Conservation (phyloP, 1,140 invertebrate genomes). For the Globodera rostochiensis region DNA sequence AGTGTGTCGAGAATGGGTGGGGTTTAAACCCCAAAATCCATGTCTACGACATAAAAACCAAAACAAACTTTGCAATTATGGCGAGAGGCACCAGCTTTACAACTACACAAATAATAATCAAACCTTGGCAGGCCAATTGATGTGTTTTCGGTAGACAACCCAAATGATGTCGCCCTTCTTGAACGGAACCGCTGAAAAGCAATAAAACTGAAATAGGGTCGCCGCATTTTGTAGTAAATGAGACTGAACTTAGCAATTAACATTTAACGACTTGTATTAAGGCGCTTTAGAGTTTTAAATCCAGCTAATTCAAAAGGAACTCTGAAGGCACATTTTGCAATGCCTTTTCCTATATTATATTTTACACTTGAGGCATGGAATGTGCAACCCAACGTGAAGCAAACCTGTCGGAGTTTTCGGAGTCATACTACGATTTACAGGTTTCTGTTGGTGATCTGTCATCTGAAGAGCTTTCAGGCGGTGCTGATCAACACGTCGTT, state of each 20-base stretch:
- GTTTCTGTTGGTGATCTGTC: not conserved
- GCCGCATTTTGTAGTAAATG: slow-evolving; percentile 20
- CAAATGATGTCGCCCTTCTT: slow-evolving; percentile 43
- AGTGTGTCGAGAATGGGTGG: too few relatives aligned
- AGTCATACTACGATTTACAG: not conserved
- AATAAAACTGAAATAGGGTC: not conserved
- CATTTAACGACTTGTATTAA: too few relatives aligned
- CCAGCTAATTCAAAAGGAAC: too few relatives aligned
- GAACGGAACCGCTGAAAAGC: slow-evolving; percentile 29
- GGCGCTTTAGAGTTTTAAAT: too few relatives aligned
- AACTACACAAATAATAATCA: not conserved
- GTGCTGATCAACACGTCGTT: too few relatives aligned
- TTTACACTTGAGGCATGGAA: too few relatives aligned
- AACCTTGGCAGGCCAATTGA: slow-evolving; percentile 38
- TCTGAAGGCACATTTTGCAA: too few relatives aligned
- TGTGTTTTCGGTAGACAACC: slow-evolving; percentile 35
- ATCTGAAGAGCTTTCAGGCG: not conserved
- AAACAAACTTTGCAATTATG: too few relatives aligned
- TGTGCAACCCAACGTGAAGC: not conserved
- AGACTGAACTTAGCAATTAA: not conserved
- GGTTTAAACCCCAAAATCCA: too few relatives aligned
- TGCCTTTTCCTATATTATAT: too few relatives aligned
- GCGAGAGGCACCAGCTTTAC: too few relatives aligned
- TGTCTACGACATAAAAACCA: too few relatives aligned
- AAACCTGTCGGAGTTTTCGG: not conserved